Evolutionary conservation across 2,888 invertebrate genomes (phyloP).

Genomic region (Cremastinae sp.): DNA sequence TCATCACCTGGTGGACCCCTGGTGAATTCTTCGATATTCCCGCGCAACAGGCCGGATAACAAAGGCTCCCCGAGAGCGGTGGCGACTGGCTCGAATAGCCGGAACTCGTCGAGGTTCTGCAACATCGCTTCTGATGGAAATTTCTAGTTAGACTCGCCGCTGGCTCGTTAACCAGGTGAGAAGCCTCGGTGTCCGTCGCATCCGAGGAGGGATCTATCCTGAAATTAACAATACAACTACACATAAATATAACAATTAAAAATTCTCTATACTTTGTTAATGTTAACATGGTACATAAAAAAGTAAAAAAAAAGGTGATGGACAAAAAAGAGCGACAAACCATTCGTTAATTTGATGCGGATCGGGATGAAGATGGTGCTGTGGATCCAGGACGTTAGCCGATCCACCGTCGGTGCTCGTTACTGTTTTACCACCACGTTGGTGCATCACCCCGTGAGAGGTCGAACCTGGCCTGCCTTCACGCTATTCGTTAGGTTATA

Average conservation of each 20-base stretch:
- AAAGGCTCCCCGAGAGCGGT: slow-evolving; percentile 70
- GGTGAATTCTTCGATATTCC: slow-evolving; percentile 48
- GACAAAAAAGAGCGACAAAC: too few species aligned
- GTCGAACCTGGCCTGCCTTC: slow-evolving; percentile 52
- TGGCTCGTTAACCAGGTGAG: slow-evolving; percentile 65
- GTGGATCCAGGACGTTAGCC: slow-evolving; percentile 55
- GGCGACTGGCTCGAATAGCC: slow-evolving; percentile 75
- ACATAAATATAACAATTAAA: neutral
- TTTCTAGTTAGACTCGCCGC: slow-evolving; percentile 61
- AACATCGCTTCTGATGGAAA: slow-evolving; percentile 69
- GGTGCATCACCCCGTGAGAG: slow-evolving; percentile 70
- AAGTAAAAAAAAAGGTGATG: too few species aligned
- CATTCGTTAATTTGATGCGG: slow-evolving; percentile 61
- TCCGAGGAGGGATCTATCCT: slow-evolving; percentile 72
- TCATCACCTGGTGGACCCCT: slow-evolving; percentile 26
- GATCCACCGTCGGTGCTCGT: slow-evolving; percentile 58
- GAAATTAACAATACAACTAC: slow-evolving; percentile 20
- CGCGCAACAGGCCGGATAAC: slow-evolving; percentile 66
- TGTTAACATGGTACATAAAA: too few species aligned
- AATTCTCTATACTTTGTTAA: neutral
- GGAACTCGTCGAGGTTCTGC: slow-evolving; percentile 74
- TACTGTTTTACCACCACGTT: slow-evolving; percentile 68
- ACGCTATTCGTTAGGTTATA: slow-evolving; percentile 45
- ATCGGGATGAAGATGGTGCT: slow-evolving; percentile 53
- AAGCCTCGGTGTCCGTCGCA: slow-evolving; percentile 70